These are phyloP conservation scores for Conus ventricosus DNA, from an alignment of 1,140 invertebrate species.

Conservation along the genomic window DNA sequence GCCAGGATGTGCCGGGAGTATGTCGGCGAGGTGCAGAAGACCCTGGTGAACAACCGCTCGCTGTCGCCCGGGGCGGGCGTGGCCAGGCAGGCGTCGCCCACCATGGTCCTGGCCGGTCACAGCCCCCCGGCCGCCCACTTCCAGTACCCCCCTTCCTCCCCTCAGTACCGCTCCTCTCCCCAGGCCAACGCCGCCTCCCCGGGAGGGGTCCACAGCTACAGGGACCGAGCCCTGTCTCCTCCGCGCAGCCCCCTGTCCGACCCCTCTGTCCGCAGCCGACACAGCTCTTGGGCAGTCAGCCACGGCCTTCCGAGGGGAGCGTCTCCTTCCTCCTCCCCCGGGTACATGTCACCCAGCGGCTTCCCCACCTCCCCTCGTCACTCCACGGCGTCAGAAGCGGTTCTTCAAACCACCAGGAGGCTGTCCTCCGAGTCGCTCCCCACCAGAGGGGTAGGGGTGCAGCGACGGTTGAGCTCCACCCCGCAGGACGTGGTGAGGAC, in stretches of 20 bases:
- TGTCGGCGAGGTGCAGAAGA: slow-evolving; percentile 32
- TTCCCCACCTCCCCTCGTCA: background rate
- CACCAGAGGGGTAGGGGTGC: background rate
- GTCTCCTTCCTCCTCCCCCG: background rate
- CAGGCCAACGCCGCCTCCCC: background rate
- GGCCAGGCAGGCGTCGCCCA: background rate
- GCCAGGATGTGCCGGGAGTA: slow-evolving; percentile 40
- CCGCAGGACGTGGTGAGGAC: slow-evolving; percentile 4
- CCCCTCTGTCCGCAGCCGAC: background rate
- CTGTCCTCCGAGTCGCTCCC: slow-evolving; percentile 2
- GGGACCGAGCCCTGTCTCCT: background rate
- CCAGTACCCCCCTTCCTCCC: background rate
- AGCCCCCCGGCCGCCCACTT: background rate
- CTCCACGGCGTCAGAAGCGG: background rate
- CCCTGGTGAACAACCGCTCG: background rate
- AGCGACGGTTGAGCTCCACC: slow-evolving; percentile 25
- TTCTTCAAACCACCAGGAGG: slow-evolving; percentile 20
- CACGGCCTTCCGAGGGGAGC: background rate
- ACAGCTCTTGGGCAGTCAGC: background rate
- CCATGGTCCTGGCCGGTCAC: background rate
- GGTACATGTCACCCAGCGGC: background rate
- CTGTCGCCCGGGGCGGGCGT: background rate
- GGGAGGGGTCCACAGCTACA: background rate
- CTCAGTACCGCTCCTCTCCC: background rate
- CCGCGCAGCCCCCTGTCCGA: background rate